A percentile compares a stretch with the other conserved stretches of the same genome.
Conservation (phyloP, 2,113 vertebrate genomes). For the Anhinga rufa region DNA sequence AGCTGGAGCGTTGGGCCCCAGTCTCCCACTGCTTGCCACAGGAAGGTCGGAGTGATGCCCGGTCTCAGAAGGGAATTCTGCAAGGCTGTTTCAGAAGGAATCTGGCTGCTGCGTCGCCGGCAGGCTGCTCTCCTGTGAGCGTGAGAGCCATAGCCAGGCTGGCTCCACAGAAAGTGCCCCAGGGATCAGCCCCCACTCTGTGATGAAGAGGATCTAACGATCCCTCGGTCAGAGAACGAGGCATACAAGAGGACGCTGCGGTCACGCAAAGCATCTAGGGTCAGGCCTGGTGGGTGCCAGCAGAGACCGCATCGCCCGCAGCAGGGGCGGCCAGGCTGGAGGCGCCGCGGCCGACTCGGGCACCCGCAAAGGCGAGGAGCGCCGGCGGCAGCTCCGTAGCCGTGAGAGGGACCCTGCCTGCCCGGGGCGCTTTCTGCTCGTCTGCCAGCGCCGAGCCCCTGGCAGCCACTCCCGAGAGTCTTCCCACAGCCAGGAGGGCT, state of each 20-base stretch:
- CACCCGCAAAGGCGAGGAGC: neutral
- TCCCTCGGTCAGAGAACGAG: neutral
- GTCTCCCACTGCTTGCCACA: neutral
- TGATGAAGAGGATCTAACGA: neutral
- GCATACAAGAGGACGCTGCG: neutral
- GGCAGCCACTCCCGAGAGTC: neutral
- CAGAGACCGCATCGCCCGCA: fast-evolving
- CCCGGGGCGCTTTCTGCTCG: fast-evolving
- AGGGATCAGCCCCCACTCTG: neutral
- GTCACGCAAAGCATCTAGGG: neutral
- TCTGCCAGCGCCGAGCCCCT: neutral
- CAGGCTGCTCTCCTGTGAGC: neutral
- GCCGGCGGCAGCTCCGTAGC: neutral
- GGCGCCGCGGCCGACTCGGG: too few species aligned
- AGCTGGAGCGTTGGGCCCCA: neutral
- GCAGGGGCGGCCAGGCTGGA: too few species aligned
- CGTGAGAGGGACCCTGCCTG: too few species aligned
- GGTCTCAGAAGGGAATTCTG: neutral
- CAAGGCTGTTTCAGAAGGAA: neutral
- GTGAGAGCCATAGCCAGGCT: fast-evolving
- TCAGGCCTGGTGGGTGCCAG: neutral
- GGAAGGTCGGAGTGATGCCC: too few species aligned
- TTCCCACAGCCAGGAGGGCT: neutral
- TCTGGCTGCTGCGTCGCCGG: neutral
- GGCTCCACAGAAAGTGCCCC: too few species aligned